phyloP scores from a whole-genome alignment of 2,888 invertebrate species.

The Erynnis tages region DNA sequence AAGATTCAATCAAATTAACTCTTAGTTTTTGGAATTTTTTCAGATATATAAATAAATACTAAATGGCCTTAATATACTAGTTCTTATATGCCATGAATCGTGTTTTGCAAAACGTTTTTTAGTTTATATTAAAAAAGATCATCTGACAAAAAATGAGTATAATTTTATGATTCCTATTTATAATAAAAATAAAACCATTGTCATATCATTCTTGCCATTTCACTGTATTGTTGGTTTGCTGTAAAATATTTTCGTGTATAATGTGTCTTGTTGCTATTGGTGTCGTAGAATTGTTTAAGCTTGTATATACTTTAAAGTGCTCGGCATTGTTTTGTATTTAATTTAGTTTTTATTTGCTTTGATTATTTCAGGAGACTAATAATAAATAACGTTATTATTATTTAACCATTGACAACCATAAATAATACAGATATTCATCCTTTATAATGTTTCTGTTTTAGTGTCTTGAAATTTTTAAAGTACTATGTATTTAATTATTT shows the following conservation, averaged over 20 bases:
- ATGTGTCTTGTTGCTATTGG: constrained; percentile 37
- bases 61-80: too few relatives aligned
- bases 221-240: constrained; percentile 13
- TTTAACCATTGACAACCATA: not conserved
- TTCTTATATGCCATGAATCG: too few relatives aligned
- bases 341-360: constrained; percentile 5
- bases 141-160: too few relatives aligned
- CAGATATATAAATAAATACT: too few relatives aligned
- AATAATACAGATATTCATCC: not conserved
- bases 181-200: too few relatives aligned
- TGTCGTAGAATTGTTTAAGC: constrained; percentile 37
- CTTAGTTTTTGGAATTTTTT: too few relatives aligned
- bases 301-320: constrained; percentile 40
- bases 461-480: constrained; percentile 2
- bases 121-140: too few relatives aligned
- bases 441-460: not conserved
- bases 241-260: constrained; percentile 20
- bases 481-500: constrained; percentile 3
- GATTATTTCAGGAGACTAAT: constrained; percentile 11
- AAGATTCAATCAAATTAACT: too few relatives aligned
- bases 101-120: too few relatives aligned
- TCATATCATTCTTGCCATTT: constrained; percentile 18
- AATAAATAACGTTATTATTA: not conserved
- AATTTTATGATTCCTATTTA: too few relatives aligned
- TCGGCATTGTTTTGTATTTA: constrained; percentile 37